These are phyloP conservation scores for Clarias gariepinus DNA, from an alignment of 2,113 vertebrate genomes.

Conservation along the genomic window DNA sequence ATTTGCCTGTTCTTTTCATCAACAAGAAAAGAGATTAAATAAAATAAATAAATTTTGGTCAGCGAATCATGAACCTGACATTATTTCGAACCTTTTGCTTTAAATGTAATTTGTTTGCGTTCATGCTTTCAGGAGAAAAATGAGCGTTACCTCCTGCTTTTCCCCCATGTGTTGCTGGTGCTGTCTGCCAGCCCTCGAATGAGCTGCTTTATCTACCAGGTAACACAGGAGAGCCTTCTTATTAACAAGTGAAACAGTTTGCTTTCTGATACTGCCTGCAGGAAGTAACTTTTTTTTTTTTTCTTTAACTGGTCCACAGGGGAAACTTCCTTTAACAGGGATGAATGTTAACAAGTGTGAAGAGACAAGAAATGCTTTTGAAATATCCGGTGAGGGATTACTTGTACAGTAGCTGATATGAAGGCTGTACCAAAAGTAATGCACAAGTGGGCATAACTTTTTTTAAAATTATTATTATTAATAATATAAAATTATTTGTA, in stretches of 20 bases:
- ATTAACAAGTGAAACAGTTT: not conserved
- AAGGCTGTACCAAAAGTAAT: too few relatives aligned
- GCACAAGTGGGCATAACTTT: too few relatives aligned
- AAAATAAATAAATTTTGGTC: too few relatives aligned
- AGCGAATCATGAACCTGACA: not conserved
- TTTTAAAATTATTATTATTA: too few relatives aligned
- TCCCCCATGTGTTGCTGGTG: constrained; percentile 89
- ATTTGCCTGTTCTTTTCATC: not conserved
- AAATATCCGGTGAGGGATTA: constrained; percentile 85
- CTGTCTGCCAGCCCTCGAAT: constrained; percentile 92
- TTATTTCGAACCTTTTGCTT: not conserved
- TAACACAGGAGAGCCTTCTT: constrained; percentile 54
- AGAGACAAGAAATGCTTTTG: constrained; percentile 91
- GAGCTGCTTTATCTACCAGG: constrained; percentile 99
- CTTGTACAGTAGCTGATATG: too few relatives aligned
- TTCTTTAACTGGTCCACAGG: constrained; percentile 67
- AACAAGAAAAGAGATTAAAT: too few relatives aligned
- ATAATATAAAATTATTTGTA: too few relatives aligned
- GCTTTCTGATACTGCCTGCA: not conserved
- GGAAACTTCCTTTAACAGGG: constrained; percentile 85
- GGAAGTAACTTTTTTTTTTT: not conserved
- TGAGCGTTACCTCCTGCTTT: constrained; percentile 92
- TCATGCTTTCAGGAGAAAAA: constrained; percentile 81
- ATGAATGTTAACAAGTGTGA: constrained; percentile 90
- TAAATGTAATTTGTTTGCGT: not conserved